Evolutionary conservation across 2,113 vertebrate genomes (phyloP).

Genomic region (Melanocharis versteri): DNA sequence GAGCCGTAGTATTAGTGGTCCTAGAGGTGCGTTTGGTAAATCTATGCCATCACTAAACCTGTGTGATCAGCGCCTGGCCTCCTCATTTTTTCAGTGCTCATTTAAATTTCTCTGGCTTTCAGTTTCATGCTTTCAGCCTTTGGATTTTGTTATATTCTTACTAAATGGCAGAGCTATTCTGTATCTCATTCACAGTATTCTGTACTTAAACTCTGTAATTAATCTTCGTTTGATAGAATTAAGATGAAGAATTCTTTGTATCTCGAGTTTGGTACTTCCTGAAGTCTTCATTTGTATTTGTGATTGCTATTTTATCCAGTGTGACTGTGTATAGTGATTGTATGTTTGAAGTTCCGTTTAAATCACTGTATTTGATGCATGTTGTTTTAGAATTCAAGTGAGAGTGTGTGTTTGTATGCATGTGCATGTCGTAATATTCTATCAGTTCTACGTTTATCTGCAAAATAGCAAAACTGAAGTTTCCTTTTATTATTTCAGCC

Average conservation of each 20-base stretch:
- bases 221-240: neutral
- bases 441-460: neutral
- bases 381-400: neutral
- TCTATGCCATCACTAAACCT: neutral
- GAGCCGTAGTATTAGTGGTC: neutral
- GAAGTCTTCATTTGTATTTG: neutral
- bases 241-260: neutral
- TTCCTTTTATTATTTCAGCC: neutral
- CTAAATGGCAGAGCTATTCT: neutral
- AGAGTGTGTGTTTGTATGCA: neutral
- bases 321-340: neutral
- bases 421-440: neutral
- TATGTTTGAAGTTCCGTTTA: neutral
- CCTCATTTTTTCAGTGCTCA: neutral
- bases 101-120: neutral
- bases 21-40: neutral
- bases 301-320: neutral
- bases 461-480: neutral
- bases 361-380: neutral
- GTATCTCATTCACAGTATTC: neutral
- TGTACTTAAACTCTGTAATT: neutral
- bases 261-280: neutral
- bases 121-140: neutral
- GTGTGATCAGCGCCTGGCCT: neutral
- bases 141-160: neutral